A percentile compares a stretch with the other conserved stretches of the same genome.
Conservation (phyloP, 2,888 invertebrate genomes). For the Pyrrhia umbra region DNA sequence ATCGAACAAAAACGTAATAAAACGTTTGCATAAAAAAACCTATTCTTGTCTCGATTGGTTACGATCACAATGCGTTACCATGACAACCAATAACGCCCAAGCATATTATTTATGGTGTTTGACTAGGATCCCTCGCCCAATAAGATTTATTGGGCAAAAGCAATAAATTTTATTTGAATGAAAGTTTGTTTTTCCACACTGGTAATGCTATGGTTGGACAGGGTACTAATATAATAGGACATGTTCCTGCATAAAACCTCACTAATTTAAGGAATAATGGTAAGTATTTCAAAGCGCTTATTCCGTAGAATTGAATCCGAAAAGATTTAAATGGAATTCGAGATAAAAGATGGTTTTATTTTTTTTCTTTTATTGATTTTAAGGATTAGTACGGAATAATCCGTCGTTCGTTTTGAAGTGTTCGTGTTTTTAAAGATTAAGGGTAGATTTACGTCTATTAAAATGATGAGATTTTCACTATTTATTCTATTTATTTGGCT, state of each 20-base stretch:
- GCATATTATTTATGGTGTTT: constrained; percentile 47
- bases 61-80: neutral
- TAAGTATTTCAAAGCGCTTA: neutral
- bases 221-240: constrained; percentile 7
- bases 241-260: constrained; percentile 43
- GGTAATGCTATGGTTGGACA: constrained; percentile 28
- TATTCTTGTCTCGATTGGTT: neutral
- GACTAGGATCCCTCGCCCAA: constrained; percentile 27
- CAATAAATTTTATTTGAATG: constrained; percentile 43
- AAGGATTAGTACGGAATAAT: neutral
- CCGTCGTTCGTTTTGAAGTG: neutral
- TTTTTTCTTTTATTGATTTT: neutral
- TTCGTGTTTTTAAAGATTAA: too few species aligned
- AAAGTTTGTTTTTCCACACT: constrained; percentile 20
- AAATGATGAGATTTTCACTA: too few species aligned
- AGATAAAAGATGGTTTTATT: neutral
- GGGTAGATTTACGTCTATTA: too few species aligned
- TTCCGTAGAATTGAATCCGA: constrained; percentile 1
- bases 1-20: neutral
- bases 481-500: too few species aligned
- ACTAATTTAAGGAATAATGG: constrained; percentile 15
- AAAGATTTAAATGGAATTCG: neutral
- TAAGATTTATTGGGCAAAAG: constrained; percentile 47
- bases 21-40: neutral
- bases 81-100: neutral